A percentile compares a stretch with the other conserved stretches of the same genome.
phyloP scores from a whole-genome alignment of 2,888 invertebrate species.

The Panzeria rudis region DNA sequence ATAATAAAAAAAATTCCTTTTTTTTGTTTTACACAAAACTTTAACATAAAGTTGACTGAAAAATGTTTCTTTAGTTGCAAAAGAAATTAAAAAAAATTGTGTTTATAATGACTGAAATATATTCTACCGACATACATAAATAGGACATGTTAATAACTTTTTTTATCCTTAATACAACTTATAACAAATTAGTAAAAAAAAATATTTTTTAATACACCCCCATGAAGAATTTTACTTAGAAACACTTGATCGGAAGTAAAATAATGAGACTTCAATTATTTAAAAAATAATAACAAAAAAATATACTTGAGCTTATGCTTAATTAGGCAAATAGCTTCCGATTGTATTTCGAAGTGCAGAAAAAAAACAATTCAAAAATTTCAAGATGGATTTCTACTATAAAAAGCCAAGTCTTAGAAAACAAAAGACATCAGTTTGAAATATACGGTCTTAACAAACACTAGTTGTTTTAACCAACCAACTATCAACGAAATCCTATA shows the following conservation, averaged over 20 bases:
- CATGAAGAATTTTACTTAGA: constrained; percentile 59
- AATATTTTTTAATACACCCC: constrained; percentile 11
- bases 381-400: constrained; percentile 58
- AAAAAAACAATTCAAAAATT: constrained; percentile 16
- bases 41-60: no score
- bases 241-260: constrained; percentile 58
- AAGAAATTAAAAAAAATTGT: no score
- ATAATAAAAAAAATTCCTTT: no score
- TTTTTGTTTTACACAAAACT: no score
- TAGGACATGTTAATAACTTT: background rate
- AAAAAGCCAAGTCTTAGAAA: constrained; percentile 41
- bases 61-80: no score
- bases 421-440: constrained; percentile 56
- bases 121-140: no score
- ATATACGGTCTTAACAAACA: constrained; percentile 63
- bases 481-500: constrained; percentile 16
- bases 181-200: background rate
- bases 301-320: constrained; percentile 21
- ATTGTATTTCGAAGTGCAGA: constrained; percentile 27
- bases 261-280: constrained; percentile 24
- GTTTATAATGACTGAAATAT: no score
- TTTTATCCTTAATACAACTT: background rate
- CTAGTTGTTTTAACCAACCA: constrained; percentile 52
- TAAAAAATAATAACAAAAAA: constrained; percentile 19
- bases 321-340: constrained; percentile 47